Base-by-base conservation (phyloP, 2,797 vertebrate species). In the Scyliorhinus canicula region DNA sequence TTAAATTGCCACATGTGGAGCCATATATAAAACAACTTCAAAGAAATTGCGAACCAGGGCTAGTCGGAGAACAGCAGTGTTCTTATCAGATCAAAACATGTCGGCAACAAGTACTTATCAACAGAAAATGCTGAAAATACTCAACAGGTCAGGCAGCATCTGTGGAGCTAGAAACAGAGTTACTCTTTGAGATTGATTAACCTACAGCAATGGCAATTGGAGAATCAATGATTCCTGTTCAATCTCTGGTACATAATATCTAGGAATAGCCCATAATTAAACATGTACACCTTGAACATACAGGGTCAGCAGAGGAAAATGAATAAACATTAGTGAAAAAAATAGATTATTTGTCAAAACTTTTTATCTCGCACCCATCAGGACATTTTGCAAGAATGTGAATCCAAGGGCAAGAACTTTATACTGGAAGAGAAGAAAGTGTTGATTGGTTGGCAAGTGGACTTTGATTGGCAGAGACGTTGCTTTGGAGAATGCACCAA, bases 241-340 rank as follows among this genome's bases (percentile, higher is more conserved):
- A 44, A 82, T 24, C 19, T 24, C 77, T 44, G 77, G 40, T 24
- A 5, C 77, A 21, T 79, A 79, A 44, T 40, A 21, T 16, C n/a
- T 0, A n/a, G 35, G 71, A n/a, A 40, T 44, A 82, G 77, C 16
- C 40, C 40, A 44, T 82, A 44, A 82, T 24, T 82, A 47, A 82
- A 26, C 40, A 0, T 0, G 26, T 47, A 4, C 77, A 24, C 19
- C 19, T 35, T 52, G 1, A 26, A 19, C 0, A 2, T 60, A n/a
- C n/a, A 2, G 52, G 4, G 55, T 63, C 2, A 26, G 35, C 16
- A 90, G 19, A 3, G 19, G 52, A 40, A 65, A 63, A 63, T 44
- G 63, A 65, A n/a, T n/a, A 5, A 16, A 65, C 14, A 60, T 14
- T 0, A 91, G 35, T 16, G 0, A 0, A 3, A 1, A 26, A 26